Evolutionary conservation across 2,113 vertebrate species (phyloP), one percentile per base, ranked within the genome.

Genomic region (Archilochus colubris): DNA sequence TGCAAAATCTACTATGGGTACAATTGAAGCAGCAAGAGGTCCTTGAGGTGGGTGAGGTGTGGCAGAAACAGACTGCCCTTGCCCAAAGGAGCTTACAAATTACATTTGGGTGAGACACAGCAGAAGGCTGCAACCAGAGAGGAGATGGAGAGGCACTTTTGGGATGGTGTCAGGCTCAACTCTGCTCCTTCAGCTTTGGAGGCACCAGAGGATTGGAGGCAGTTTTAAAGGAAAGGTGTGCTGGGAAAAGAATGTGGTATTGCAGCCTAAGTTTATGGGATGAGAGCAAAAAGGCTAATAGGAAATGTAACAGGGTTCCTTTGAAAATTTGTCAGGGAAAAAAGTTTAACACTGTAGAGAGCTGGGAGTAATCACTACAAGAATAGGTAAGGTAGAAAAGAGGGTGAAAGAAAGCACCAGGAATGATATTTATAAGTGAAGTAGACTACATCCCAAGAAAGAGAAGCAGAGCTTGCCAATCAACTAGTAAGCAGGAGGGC

Each of bases 311-410:
- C 14, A 33, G 68, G 30, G 28, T 0, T 75, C 24, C 25, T 72
- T 36, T 20, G 25, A 81, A 78, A 89, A 59, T 63, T 27, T 53
- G 50, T 75, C 64, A 50, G 59, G 44, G 36, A 31, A 88, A 17
- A 81, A 83, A 51, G 12, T 68, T 88, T 43, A 86, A 72, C 68
- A 48, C 30, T 67, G 43, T 51, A 51, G 22, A 80, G 55, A 86
- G 50, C 40, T 79, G 46, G 69, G 33, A 89, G 64, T 51, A 75
- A 81, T 20, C 1, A 0, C 53, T 93, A 48, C 64, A 74, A 27
- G 70, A 88, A 86, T 21, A 27, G 9, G 89, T 43, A 72, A 86
- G 53, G 78, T 88, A 88, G n/a, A 92, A 92, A 89, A 50, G 36
- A 85, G 58, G n/a, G 54, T 28, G 44, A 95, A 93, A 76, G 55